Conservation (phyloP, 2,113 vertebrate genomes). For the Coregonus clupeaformis region DNA sequence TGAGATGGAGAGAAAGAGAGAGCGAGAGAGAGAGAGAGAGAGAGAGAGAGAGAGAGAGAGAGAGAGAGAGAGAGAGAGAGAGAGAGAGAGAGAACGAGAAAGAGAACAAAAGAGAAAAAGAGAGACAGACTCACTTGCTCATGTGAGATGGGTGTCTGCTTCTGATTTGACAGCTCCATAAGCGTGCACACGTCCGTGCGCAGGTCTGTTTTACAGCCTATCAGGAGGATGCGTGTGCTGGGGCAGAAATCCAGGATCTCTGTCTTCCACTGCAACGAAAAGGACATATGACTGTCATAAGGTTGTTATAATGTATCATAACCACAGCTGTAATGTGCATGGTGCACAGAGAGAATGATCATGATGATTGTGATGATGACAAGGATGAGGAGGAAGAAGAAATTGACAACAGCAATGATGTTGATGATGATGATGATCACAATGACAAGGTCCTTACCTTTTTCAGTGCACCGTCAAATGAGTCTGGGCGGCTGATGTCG, state of each 20-base stretch:
- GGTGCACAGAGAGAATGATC: background rate
- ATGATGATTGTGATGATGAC: background rate
- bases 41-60: background rate
- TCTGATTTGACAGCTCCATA: conserved; percentile 93
- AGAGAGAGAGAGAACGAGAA: background rate
- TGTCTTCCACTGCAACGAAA: conserved; percentile 83
- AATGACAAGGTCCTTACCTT: conserved; percentile 75
- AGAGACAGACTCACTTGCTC: conserved; percentile 81
- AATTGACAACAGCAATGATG: background rate
- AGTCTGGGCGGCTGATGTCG: conserved; percentile 90
- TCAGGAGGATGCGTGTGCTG: conserved; percentile 85
- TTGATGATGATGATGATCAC: background rate
- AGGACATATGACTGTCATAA: background rate
- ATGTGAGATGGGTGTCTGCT: conserved; percentile 86
- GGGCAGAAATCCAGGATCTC: conserved; percentile 94
- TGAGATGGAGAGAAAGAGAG: background rate
- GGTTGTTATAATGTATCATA: background rate
- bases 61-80: background rate
- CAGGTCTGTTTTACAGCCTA: conserved; percentile 92
- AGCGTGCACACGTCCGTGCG: conserved; percentile 93
- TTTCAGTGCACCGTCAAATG: conserved; percentile 85
- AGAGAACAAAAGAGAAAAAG: background rate
- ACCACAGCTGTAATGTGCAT: background rate
- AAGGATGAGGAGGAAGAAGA: background rate
- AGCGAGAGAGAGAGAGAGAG: background rate